Conservation (phyloP, 2,888 invertebrate species). For the Thalpophila matura region DNA sequence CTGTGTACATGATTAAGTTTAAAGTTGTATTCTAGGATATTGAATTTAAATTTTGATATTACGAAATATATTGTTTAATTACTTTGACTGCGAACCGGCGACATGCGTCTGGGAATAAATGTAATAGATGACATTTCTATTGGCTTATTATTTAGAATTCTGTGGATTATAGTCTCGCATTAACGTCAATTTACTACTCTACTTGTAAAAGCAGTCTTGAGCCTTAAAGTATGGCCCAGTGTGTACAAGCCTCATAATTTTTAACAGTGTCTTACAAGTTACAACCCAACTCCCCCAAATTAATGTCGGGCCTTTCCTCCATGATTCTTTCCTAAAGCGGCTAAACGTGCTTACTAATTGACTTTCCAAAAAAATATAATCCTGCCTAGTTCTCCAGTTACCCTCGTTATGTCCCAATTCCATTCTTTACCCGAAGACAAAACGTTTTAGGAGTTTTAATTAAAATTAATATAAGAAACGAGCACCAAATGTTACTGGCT, state of each 20-base stretch:
- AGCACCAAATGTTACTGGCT: constrained; percentile 63
- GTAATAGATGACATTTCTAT: too few species aligned
- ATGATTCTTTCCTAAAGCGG: constrained; percentile 23
- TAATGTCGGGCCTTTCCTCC: constrained; percentile 31
- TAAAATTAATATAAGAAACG: constrained; percentile 63
- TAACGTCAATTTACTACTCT: neutral
- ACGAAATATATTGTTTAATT: too few species aligned
- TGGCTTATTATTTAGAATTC: too few species aligned
- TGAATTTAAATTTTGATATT: too few species aligned
- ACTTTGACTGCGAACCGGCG: too few species aligned
- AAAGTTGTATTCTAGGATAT: neutral
- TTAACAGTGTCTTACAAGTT: constrained; percentile 13
- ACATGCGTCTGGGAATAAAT: too few species aligned
- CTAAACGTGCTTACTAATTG: constrained; percentile 46
- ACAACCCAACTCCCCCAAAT: constrained; percentile 13
- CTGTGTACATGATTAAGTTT: too few species aligned
- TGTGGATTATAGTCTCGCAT: too few species aligned
- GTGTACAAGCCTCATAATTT: neutral
- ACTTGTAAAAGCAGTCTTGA: neutral
- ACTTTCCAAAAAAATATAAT: constrained; percentile 49
- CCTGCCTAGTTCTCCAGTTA: constrained; percentile 34
- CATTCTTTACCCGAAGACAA: constrained; percentile 60
- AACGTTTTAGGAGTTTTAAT: constrained; percentile 62
- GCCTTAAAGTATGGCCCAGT: neutral
- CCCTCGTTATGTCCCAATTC: constrained; percentile 41